A percentile compares a stretch with the other conserved stretches of the same genome.
phyloP scores from a whole-genome alignment of 2,888 invertebrate genomes.

The Odontocolon sp. region DNA sequence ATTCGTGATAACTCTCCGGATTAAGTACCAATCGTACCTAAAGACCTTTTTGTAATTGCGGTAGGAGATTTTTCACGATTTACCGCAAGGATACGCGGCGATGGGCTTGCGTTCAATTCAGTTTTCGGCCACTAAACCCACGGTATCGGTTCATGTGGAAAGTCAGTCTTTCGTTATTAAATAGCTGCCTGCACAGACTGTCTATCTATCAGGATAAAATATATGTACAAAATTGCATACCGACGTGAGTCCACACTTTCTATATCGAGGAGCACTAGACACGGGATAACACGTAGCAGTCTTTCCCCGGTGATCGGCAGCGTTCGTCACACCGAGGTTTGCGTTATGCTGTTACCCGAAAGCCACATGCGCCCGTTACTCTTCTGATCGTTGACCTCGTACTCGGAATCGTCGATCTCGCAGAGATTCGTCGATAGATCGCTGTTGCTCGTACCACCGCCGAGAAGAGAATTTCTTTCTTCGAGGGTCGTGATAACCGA shows the following conservation, averaged over 20 bases:
- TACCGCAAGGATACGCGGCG: not conserved
- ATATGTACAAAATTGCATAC: constrained; percentile 76
- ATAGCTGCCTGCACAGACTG: constrained; percentile 75
- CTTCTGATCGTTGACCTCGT: constrained; percentile 83
- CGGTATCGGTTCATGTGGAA: constrained; percentile 41
- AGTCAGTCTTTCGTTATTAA: constrained; percentile 64
- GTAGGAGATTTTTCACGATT: constrained; percentile 29
- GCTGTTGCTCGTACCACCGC: constrained; percentile 89
- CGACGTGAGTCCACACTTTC: constrained; percentile 64
- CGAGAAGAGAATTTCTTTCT: constrained; percentile 89
- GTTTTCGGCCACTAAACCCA: constrained; percentile 14
- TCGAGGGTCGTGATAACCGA: constrained; percentile 88
- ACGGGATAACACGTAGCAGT: not conserved
- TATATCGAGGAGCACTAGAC: constrained; percentile 14
- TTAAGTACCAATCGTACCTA: constrained; percentile 70
- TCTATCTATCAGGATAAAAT: constrained; percentile 60
- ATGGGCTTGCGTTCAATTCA: constrained; percentile 16
- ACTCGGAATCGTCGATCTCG: constrained; percentile 95
- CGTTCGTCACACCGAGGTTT: constrained; percentile 80
- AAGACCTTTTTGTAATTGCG: constrained; percentile 43
- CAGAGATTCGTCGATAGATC: constrained; percentile 94
- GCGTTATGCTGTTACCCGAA: constrained; percentile 78
- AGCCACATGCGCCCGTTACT: constrained; percentile 79
- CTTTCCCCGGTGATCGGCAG: constrained; percentile 31
- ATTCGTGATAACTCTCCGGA: constrained; percentile 46